Base-by-base conservation (phyloP, 2,888 invertebrate genomes). In the Lasioglossum marginatum region DNA sequence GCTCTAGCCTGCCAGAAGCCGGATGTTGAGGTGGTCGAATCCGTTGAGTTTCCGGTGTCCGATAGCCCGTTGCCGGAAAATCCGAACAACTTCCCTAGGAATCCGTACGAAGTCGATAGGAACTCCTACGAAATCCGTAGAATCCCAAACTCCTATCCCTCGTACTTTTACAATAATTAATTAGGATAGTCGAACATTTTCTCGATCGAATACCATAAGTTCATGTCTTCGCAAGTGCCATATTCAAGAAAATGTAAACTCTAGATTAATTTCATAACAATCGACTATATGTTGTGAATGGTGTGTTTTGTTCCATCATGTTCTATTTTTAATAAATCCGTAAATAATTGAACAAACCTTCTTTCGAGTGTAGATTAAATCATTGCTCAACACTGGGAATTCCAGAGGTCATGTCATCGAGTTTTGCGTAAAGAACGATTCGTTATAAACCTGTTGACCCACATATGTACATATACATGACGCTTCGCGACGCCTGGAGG, bases 1-100 rank as follows among this genome's bases (percentile, higher is more conserved):
- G 96, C 96, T 0, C 92, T 95, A 6, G 94, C 95, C 27, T 96
- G 96, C 87, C 94, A 94, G 48, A 94, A 93, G 82, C 94, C 95
- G 5, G 88, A 88, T 5, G 60, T 84, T 5, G 88, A 92, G 16
- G 70, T 75, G 40, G 0, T 74, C 14, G 85, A 89, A 79, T 74
- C 87, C 1, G 31, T 81, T 8, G 88, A 88, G 48, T 16, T 86
- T n/a, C 84, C 89, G 5, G 0, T 12, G 43, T 14, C 43, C 43
- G 52, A 87, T 48, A 40, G 71, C 40, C 70, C 85, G 14, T 4
- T 60, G 5, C 77, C 86, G 6, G 77, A 79, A 8, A 23, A 82
- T 31, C 48, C 78, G 52, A 52, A 77, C 48, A 70, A 77, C 34
- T 27, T 48, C 1, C 72, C 68, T 27, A 78, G 79, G 12, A 74